Evolutionary conservation across 2,797 vertebrate genomes (phyloP), one percentile per base, ranked within the genome.

Genomic region (Moxostoma hubbsi): DNA sequence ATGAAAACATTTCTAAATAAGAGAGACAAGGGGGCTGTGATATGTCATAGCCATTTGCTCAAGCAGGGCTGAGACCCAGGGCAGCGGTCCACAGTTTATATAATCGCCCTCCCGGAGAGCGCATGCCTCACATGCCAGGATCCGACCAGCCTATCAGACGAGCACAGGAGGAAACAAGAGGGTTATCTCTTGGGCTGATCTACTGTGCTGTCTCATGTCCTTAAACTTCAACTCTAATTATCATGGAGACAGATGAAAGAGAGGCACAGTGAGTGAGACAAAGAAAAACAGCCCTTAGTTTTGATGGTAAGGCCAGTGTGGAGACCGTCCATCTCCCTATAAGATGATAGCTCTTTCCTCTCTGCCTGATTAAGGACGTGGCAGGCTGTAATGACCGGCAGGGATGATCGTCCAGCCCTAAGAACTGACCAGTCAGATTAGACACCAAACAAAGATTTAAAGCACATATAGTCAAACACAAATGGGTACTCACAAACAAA

Each of bases 121-220:
- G 77, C 64, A 70, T 73, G 73, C 68, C 70, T 80, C 8, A 59
- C 73, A 82, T 80, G 73, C 64, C 73, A 82, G 67, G 63, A 50
- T 57, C 67, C 13, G 0, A 46, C 67, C 54, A 24, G 70, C 70
- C 65, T 65, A 77, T 65, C 36, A 59, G 65, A 85, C 15, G 7
- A 69, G 81, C 64, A 71, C 49, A 7, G 55, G 46, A 78, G 83
- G 84, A 78, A 83, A 71, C 43, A 43, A 43, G 7, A 49, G 15
- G 2, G 64, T 66, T 84, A 81, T 83, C 83, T 82, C 61, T 74
- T 54, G 15, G 74, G 70, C 70, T 15, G 9, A 45, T 76, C 75
- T 36, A 57, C 51, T 69, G 67, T 43, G 36, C 63, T 82, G 73
- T 53, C 74, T 49, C 65, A 74, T 49, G 36, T 77, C 74, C 78